These are phyloP conservation scores for Rosalia funebris DNA, from an alignment of 2,888 invertebrate genomes.

Conservation along the genomic window DNA sequence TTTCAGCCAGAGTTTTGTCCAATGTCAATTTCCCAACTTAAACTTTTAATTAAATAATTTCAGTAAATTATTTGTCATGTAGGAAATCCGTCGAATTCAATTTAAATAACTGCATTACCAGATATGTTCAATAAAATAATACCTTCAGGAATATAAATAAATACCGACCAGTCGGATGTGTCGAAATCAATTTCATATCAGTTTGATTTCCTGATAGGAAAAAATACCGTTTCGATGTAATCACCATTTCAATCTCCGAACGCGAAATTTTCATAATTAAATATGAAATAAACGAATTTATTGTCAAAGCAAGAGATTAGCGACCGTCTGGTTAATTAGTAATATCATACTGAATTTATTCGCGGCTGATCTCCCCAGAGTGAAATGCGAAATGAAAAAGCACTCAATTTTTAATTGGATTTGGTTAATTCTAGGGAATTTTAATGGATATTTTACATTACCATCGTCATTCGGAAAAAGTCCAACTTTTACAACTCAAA, in stretches of 20 bases:
- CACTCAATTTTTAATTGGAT: constrained; percentile 67
- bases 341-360: constrained; percentile 54
- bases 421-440: constrained; percentile 65
- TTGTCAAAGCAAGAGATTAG: constrained; percentile 50
- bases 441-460: constrained; percentile 65
- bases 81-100: constrained; percentile 17
- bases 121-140: constrained; percentile 23
- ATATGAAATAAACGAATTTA: constrained; percentile 41
- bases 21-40: constrained; percentile 23
- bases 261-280: constrained; percentile 32
- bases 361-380: constrained; percentile 40
- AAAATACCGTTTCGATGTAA: constrained; percentile 29
- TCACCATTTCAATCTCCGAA: constrained; percentile 30
- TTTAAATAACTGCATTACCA: constrained; percentile 17
- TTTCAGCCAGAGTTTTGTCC: constrained; percentile 24
- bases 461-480: constrained; percentile 57
- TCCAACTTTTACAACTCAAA: constrained; percentile 62
- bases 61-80: constrained; percentile 24
- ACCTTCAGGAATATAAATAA: constrained; percentile 46
- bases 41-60: constrained; percentile 26
- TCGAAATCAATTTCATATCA: constrained; percentile 40
- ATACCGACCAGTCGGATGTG: constrained; percentile 46
- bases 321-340: constrained; percentile 57
- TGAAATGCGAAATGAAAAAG: constrained; percentile 62
- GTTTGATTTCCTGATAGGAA: constrained; percentile 31